phyloP scores from a whole-genome alignment of 2,113 vertebrate species.

The Megaceryle maxima region DNA sequence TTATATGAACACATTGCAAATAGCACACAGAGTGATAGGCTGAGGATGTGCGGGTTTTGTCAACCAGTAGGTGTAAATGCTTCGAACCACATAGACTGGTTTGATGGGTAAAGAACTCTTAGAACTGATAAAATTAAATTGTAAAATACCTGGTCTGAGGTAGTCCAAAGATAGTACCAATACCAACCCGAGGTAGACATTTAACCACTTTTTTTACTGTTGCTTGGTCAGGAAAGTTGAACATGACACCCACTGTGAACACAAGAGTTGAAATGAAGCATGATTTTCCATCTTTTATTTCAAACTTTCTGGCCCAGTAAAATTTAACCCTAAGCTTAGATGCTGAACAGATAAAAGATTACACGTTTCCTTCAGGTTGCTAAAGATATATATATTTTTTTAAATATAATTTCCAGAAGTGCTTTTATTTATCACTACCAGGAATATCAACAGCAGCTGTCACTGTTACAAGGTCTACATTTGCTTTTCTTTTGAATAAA shows the following conservation, averaged over 20 bases:
- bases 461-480: background rate
- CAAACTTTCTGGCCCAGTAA: background rate
- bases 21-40: background rate
- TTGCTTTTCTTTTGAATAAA: background rate
- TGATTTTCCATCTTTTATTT: background rate
- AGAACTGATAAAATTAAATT: background rate
- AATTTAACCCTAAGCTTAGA: background rate
- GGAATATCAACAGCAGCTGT: background rate
- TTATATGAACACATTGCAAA: background rate
- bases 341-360: background rate
- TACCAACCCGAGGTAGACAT: constrained; percentile 92
- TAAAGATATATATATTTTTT: background rate
- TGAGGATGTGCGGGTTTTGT: background rate
- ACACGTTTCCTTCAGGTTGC: background rate
- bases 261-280: constrained; percentile 6
- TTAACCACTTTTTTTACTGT: constrained; percentile 96
- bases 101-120: background rate
- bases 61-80: background rate
- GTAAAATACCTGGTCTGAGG: constrained; percentile 90
- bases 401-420: background rate
- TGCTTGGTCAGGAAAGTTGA: constrained; percentile 93
- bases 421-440: background rate
- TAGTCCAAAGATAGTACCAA: constrained; percentile 93
- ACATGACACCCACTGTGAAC: constrained; percentile 90
- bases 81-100: background rate